These are phyloP conservation scores for Orchesella cincta DNA, from an alignment of 1,140 invertebrate genomes.

Conservation along the genomic window DNA sequence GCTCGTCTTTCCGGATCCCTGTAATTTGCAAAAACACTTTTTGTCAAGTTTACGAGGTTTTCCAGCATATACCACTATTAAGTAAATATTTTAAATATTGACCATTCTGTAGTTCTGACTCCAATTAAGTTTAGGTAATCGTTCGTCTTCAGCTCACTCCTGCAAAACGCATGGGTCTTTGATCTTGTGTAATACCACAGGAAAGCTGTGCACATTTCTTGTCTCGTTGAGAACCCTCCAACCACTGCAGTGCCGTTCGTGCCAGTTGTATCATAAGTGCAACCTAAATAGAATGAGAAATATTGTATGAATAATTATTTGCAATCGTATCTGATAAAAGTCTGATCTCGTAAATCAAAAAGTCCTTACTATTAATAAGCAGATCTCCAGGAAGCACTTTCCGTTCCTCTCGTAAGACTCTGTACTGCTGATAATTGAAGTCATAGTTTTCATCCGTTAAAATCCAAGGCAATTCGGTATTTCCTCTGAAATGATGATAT, in stretches of 20 bases:
- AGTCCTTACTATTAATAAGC: conserved; percentile 23
- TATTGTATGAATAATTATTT: no score
- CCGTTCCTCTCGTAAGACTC: conserved; percentile 30
- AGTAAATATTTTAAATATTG: no score
- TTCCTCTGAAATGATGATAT: conserved; percentile 65
- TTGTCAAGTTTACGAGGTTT: no score
- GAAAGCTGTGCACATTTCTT: conserved; percentile 23
- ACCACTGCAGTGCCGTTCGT: conserved; percentile 74
- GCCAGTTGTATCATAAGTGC: conserved; percentile 77
- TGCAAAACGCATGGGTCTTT: not conserved
- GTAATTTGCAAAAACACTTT: no score
- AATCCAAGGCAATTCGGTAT: conserved; percentile 66
- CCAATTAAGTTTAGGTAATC: not conserved
- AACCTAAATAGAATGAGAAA: no score
- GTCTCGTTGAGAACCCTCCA: conserved; percentile 86
- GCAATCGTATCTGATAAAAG: not conserved
- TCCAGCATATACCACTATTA: no score
- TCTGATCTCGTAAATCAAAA: not conserved
- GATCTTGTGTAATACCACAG: conserved; percentile 36
- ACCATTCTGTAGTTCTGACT: not conserved
- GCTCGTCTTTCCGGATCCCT: not conserved
- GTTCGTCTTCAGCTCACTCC: not conserved
- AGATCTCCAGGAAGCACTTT: conserved; percentile 39
- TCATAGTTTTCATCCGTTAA: conserved; percentile 68
- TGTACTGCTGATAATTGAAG: conserved; percentile 63